These are phyloP conservation scores for Archips xylosteana DNA, from an alignment of 2,888 invertebrate species.

Conservation along the genomic window DNA sequence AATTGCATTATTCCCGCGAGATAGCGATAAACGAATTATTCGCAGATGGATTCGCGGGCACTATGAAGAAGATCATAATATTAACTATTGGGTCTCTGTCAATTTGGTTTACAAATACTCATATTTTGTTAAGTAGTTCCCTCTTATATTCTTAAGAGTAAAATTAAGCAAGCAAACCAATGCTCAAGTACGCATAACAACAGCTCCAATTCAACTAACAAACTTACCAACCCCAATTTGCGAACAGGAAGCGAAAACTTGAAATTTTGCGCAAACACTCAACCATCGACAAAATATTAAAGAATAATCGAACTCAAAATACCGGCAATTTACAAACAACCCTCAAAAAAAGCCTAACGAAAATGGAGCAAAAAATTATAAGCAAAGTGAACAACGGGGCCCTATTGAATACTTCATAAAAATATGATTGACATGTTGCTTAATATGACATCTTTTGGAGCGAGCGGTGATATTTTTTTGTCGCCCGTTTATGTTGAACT, in stretches of 20 bases:
- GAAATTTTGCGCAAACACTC: constrained; percentile 64
- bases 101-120: neutral
- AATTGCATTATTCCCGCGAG: too few relatives aligned
- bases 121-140: neutral
- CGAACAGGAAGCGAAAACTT: constrained; percentile 68
- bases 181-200: neutral
- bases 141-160: neutral
- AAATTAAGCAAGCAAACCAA: constrained; percentile 3
- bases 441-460: constrained; percentile 82
- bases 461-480: constrained; percentile 85
- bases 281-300: constrained; percentile 56
- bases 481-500: constrained; percentile 68
- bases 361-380: constrained; percentile 72
- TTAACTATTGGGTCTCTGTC: neutral
- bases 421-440: constrained; percentile 85
- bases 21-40: too few relatives aligned
- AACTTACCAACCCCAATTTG: constrained; percentile 51
- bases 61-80: too few relatives aligned
- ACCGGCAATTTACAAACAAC: constrained; percentile 59
- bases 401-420: constrained; percentile 81
- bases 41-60: too few relatives aligned
- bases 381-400: constrained; percentile 79
- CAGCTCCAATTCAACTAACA: constrained; percentile 7
- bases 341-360: constrained; percentile 64
- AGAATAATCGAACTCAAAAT: constrained; percentile 62